These are phyloP conservation scores for Coregonus clupeaformis DNA, from an alignment of 2,113 vertebrate genomes.

Conservation along the genomic window DNA sequence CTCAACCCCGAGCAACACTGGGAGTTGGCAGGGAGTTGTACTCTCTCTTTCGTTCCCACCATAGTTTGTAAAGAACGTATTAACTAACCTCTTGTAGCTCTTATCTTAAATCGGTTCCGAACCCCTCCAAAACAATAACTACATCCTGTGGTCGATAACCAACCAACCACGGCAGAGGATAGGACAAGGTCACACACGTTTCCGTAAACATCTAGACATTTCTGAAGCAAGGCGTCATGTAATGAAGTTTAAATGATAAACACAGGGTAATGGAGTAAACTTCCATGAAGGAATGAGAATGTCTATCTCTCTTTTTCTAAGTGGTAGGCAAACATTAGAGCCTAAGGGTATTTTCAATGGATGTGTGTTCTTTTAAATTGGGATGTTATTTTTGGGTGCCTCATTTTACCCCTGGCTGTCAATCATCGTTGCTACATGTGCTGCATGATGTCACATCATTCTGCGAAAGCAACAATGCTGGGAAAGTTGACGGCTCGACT, in stretches of 20 bases:
- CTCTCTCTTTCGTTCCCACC: constrained; percentile 38
- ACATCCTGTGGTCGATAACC: constrained; percentile 19
- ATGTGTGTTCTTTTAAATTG: too few species aligned
- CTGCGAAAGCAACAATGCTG: not conserved
- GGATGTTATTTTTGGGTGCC: too few species aligned
- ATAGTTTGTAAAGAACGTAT: constrained; percentile 25
- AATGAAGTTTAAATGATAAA: not conserved
- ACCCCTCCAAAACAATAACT: constrained; percentile 25
- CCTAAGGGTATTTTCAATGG: too few species aligned
- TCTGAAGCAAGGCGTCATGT: not conserved
- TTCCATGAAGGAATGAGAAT: too few species aligned
- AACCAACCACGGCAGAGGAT: not conserved
- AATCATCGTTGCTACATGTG: too few species aligned
- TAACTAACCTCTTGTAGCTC: constrained; percentile 25
- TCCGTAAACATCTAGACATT: constrained; percentile 2
- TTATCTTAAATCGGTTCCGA: constrained; percentile 34
- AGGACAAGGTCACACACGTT: not conserved
- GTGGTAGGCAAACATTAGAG: too few species aligned
- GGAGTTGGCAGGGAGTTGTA: constrained; percentile 25
- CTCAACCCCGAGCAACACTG: constrained; percentile 9
- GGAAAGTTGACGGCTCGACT: not conserved
- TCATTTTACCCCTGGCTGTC: too few species aligned
- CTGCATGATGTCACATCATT: too few species aligned
- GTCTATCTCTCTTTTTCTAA: too few species aligned
- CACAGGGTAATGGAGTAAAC: not conserved